Evolutionary conservation across 2,888 invertebrate genomes (phyloP).

Genomic region (Vanessa cardui): DNA sequence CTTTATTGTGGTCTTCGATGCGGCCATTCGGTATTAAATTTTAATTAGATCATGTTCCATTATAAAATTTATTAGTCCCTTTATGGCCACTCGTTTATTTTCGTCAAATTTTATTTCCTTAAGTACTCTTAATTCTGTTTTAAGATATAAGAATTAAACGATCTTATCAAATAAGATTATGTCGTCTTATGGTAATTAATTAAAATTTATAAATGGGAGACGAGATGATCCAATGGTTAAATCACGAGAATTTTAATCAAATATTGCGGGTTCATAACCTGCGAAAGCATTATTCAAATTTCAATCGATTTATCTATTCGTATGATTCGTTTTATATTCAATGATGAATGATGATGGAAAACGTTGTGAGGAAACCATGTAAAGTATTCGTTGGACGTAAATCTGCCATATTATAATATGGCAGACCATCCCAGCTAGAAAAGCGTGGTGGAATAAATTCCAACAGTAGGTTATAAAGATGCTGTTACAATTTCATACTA

Average conservation of each 20-base stretch:
- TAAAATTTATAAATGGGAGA: not conserved
- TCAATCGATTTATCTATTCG: no score
- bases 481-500: no score
- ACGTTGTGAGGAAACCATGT: no score
- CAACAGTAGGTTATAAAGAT: no score
- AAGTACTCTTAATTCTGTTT: conserved; percentile 26
- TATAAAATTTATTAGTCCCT: conserved; percentile 42
- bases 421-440: no score
- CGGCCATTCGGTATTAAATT: conserved; percentile 43
- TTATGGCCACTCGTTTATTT: conserved; percentile 28
- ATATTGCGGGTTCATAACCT: no score
- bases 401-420: no score
- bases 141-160: conserved; percentile 17
- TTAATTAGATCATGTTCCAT: conserved; percentile 46
- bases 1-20: conserved; percentile 42
- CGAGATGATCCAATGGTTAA: not conserved
- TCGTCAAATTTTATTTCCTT: conserved; percentile 29
- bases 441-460: no score
- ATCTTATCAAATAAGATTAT: not conserved
- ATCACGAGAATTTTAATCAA: not conserved
- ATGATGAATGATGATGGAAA: no score
- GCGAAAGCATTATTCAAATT: no score
- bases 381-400: no score
- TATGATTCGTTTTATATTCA: no score
- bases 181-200: not conserved